phyloP scores from a whole-genome alignment of 1,140 invertebrate genomes.

The Dinoponera quadriceps region DNA sequence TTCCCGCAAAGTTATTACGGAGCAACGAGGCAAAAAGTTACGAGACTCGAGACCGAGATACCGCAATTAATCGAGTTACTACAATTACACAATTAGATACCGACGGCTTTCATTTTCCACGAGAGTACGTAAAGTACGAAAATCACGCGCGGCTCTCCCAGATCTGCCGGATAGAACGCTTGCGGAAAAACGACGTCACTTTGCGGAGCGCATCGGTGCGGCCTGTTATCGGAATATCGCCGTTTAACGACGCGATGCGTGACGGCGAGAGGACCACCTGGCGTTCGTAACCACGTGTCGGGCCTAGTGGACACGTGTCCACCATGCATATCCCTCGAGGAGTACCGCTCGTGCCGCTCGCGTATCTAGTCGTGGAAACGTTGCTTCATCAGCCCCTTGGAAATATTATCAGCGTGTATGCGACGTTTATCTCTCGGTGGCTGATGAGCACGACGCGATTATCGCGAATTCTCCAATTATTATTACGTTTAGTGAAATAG shows the following conservation, averaged over 20 bases:
- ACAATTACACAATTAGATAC: too few species aligned
- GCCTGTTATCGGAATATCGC: slow-evolving; percentile 73
- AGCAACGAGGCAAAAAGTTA: too few species aligned
- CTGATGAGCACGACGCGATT: neutral
- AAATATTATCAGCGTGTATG: slow-evolving; percentile 37
- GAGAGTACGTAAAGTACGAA: slow-evolving; percentile 40
- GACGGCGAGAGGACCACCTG: slow-evolving; percentile 75
- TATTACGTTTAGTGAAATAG: neutral
- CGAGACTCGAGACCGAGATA: neutral
- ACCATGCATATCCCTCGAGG: slow-evolving; percentile 68
- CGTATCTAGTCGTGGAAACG: slow-evolving; percentile 59
- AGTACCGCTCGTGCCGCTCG: slow-evolving; percentile 54
- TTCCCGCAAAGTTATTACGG: too few species aligned
- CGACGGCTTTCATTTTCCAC: slow-evolving; percentile 50
- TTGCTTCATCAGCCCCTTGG: neutral
- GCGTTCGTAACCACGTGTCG: slow-evolving; percentile 73
- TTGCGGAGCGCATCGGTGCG: slow-evolving; percentile 63
- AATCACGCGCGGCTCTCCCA: slow-evolving; percentile 41
- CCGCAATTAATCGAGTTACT: neutral
- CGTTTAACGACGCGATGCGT: slow-evolving; percentile 74
- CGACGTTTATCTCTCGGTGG: slow-evolving; percentile 7
- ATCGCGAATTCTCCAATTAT: neutral
- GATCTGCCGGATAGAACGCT: slow-evolving; percentile 62
- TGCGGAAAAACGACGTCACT: slow-evolving; percentile 68
- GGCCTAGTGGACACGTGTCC: slow-evolving; percentile 77